Conservation (phyloP, 2,888 invertebrate genomes). For the Anaspis maculata region DNA sequence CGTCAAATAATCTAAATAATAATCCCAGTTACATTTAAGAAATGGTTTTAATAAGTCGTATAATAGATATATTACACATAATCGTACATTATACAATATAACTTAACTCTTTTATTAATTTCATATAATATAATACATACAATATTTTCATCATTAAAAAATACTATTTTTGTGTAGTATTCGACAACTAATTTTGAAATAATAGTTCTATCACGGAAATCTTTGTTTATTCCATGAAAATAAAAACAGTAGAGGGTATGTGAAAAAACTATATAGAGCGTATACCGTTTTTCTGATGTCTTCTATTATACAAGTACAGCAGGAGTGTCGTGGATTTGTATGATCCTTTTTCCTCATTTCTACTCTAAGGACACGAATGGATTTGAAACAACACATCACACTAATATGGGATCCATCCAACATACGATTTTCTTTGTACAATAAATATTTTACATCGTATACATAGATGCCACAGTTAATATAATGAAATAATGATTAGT, state of each 20-base stretch:
- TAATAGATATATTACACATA: constrained; percentile 32
- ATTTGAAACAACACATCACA: constrained; percentile 24
- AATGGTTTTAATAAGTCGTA: constrained; percentile 28
- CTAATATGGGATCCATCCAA: constrained; percentile 26
- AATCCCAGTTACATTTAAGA: constrained; percentile 18
- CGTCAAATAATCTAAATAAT: too few species aligned
- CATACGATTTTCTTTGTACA: constrained; percentile 33
- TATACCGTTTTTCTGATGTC: constrained; percentile 10
- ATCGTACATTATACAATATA: constrained; percentile 30
- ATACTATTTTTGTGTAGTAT: constrained; percentile 19
- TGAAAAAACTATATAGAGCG: constrained; percentile 9
- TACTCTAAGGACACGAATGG: constrained; percentile 12
- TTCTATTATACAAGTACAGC: constrained; percentile 3
- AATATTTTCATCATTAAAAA: constrained; percentile 15
- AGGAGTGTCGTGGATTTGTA: too few species aligned
- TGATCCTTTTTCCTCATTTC: constrained; percentile 7
- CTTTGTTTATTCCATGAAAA: too few species aligned
- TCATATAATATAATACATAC: constrained; percentile 19
- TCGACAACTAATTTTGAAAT: constrained; percentile 15
- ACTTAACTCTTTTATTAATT: constrained; percentile 18
- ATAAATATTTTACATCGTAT: constrained; percentile 37
- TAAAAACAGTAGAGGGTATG: not conserved
- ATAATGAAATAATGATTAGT: constrained; percentile 7
- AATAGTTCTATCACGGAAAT: constrained; percentile 17
- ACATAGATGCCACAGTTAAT: constrained; percentile 21